These are phyloP conservation scores for Planiliza haematocheilus DNA, from an alignment of 2,113 vertebrate genomes.

Conservation along the genomic window DNA sequence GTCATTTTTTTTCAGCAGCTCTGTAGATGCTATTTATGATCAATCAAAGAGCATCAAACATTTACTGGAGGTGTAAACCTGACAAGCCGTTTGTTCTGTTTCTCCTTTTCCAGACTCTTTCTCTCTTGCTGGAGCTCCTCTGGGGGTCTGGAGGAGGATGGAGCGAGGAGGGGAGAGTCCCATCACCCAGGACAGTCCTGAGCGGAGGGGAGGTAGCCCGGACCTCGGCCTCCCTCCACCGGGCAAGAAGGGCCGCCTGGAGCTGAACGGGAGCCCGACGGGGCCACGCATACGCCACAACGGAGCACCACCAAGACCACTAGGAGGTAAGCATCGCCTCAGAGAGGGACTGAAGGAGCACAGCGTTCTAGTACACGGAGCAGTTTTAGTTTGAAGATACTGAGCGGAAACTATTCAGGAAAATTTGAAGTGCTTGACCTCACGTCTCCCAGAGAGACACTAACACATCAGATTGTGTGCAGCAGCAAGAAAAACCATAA, in stretches of 20 bases:
- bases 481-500: too few species aligned
- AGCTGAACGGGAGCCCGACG: slow-evolving; percentile 96
- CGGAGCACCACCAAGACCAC: slow-evolving; percentile 87
- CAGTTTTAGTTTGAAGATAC: too few species aligned
- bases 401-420: too few species aligned
- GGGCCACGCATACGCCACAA: slow-evolving; percentile 92
- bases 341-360: not conserved
- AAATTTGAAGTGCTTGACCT: too few species aligned
- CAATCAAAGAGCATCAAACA: too few species aligned
- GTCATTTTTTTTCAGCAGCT: too few species aligned
- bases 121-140: slow-evolving; percentile 90
- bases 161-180: slow-evolving; percentile 95
- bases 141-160: slow-evolving; percentile 92
- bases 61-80: too few species aligned
- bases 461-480: too few species aligned
- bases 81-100: too few species aligned
- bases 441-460: too few species aligned
- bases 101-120: slow-evolving; percentile 82
- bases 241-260: slow-evolving; percentile 91
- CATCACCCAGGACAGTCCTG: slow-evolving; percentile 92
- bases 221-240: slow-evolving; percentile 91
- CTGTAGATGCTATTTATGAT: too few species aligned
- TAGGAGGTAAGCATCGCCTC: slow-evolving; percentile 86
- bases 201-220: slow-evolving; percentile 91
- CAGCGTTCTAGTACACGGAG: too few species aligned